These are phyloP conservation scores for Lagodon rhomboides DNA, from an alignment of 2,797 vertebrate species.

Conservation along the genomic window DNA sequence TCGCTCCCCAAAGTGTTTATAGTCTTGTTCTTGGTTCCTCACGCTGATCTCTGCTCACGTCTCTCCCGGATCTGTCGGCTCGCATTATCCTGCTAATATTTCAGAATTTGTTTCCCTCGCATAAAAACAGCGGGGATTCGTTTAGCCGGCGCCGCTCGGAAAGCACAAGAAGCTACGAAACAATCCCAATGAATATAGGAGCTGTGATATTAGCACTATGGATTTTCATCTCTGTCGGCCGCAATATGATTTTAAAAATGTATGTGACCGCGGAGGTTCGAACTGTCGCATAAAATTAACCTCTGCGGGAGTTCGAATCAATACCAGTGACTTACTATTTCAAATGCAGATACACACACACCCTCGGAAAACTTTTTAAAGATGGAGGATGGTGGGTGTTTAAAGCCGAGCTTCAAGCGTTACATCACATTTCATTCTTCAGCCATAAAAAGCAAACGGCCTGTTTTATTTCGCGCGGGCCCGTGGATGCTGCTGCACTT, in stretches of 20 bases:
- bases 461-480: slow-evolving; percentile 36
- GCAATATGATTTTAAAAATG: slow-evolving; percentile 20
- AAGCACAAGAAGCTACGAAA: slow-evolving; percentile 30
- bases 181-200: slow-evolving; percentile 37
- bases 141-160: slow-evolving; percentile 36
- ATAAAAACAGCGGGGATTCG: slow-evolving; percentile 57
- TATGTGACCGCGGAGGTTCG: slow-evolving; percentile 20
- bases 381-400: slow-evolving; percentile 8
- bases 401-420: background rate
- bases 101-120: slow-evolving; percentile 59
- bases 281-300: slow-evolving; percentile 30
- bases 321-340: slow-evolving; percentile 21
- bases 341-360: background rate
- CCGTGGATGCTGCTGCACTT: slow-evolving; percentile 22
- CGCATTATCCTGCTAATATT: slow-evolving; percentile 65
- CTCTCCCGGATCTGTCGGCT: slow-evolving; percentile 64
- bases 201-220: slow-evolving; percentile 34
- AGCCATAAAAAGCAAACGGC: slow-evolving; percentile 40
- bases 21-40: slow-evolving; percentile 44
- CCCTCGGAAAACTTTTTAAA: slow-evolving; percentile 20
- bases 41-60: slow-evolving; percentile 58
- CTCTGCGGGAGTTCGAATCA: slow-evolving; percentile 39
- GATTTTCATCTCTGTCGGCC: slow-evolving; percentile 50
- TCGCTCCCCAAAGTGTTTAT: slow-evolving; percentile 50
- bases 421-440: slow-evolving; percentile 35